Percentiles rank a stretch among this genome's conserved stretches.
phyloP scores from a whole-genome alignment of 1,140 invertebrate species.

The Bradysia coprophila region DNA sequence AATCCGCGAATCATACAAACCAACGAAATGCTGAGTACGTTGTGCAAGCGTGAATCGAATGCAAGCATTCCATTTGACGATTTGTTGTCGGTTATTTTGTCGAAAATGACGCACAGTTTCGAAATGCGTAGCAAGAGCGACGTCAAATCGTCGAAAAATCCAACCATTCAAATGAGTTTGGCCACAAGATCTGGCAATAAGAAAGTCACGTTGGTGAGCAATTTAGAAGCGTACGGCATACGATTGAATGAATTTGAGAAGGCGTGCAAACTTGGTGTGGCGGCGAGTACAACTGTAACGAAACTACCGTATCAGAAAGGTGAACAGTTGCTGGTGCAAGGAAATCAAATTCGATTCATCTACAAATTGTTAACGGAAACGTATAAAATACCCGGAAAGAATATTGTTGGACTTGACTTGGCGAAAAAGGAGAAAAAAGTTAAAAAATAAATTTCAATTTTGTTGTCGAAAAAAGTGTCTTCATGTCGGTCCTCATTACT shows the following conservation, averaged over 20 bases:
- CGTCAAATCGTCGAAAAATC: constrained; percentile 51
- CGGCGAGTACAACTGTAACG: constrained; percentile 69
- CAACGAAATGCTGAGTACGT: constrained; percentile 21
- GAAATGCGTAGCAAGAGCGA: constrained; percentile 34
- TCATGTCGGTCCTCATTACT: too few relatives aligned
- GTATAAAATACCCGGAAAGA: constrained; percentile 42
- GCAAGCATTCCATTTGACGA: constrained; percentile 30
- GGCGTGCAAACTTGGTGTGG: constrained; percentile 64
- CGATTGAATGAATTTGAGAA: constrained; percentile 59
- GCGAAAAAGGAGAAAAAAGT: constrained; percentile 39
- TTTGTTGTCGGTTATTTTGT: constrained; percentile 43
- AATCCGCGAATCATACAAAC: constrained; percentile 20
- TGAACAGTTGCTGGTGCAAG: constrained; percentile 71
- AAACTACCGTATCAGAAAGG: constrained; percentile 50
- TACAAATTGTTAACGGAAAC: constrained; percentile 49
- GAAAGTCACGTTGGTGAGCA: constrained; percentile 78
- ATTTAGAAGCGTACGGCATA: constrained; percentile 71
- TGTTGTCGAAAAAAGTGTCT: too few relatives aligned
- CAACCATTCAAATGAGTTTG: constrained; percentile 60
- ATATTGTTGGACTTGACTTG: constrained; percentile 42
- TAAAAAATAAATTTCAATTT: constrained; percentile 9
- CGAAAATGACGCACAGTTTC: constrained; percentile 57
- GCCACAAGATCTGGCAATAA: constrained; percentile 70
- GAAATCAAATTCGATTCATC: constrained; percentile 71
- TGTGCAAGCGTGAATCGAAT: constrained; percentile 14